These are phyloP conservation scores for Anthoscopus minutus DNA, from an alignment of 2,113 vertebrate species.

Conservation along the genomic window DNA sequence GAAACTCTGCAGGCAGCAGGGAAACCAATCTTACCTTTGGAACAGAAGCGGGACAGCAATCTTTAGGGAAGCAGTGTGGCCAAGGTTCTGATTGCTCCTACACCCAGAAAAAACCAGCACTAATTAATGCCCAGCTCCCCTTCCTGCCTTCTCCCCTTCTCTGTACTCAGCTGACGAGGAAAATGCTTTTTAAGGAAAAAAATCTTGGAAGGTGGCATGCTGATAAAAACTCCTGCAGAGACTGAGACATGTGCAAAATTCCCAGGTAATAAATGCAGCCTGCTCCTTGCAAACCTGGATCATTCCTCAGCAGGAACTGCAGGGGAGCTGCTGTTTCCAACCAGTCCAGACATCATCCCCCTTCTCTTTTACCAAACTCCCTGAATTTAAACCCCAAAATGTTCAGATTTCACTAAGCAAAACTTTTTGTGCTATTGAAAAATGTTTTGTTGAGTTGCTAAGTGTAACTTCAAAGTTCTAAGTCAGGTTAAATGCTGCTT, in stretches of 20 bases:
- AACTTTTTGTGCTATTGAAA: neutral
- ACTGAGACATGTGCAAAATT: neutral
- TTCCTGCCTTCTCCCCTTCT: neutral
- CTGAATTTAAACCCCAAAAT: neutral
- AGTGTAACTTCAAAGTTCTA: fast-evolving
- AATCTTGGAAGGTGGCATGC: neutral
- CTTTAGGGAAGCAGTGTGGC: neutral
- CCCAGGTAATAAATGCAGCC: neutral
- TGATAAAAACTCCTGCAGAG: neutral
- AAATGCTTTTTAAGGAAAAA: neutral
- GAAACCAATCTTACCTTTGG: conserved; percentile 42
- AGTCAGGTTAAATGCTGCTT: neutral
- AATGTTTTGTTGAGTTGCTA: neutral
- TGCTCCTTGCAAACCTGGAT: neutral
- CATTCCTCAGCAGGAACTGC: neutral
- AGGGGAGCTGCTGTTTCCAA: neutral
- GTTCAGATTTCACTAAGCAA: neutral
- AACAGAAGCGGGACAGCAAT: conserved; percentile 52
- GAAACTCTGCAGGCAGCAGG: neutral
- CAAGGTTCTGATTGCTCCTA: neutral
- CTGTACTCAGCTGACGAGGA: neutral
- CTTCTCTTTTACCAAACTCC: neutral
- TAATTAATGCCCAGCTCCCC: neutral
- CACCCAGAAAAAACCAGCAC: neutral
- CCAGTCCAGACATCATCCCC: neutral